These are phyloP conservation scores for Paralvinella palmiformis DNA, from an alignment of 1,140 invertebrate species.

Conservation along the genomic window DNA sequence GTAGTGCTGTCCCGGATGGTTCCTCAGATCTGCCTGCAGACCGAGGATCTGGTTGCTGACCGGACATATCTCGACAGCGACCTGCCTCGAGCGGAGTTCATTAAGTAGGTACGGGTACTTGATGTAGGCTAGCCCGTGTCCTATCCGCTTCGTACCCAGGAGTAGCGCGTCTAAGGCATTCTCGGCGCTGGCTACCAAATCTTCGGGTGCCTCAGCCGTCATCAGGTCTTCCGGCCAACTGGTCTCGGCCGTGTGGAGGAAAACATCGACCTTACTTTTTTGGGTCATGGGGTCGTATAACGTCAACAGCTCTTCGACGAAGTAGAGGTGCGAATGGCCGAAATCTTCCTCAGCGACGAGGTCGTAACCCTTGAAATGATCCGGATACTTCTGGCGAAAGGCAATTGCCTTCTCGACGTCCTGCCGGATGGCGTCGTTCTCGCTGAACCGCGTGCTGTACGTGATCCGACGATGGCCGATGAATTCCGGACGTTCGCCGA, in stretches of 20 bases:
- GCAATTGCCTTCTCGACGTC: slow-evolving; percentile 13
- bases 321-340: slow-evolving; percentile 29
- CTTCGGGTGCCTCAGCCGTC: slow-evolving; percentile 18
- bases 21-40: slow-evolving; percentile 27
- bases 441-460: slow-evolving; percentile 4
- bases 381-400: slow-evolving; percentile 25
- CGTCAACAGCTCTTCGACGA: slow-evolving; percentile 20
- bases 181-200: slow-evolving; percentile 24
- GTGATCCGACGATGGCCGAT: slow-evolving; percentile 25
- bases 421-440: background rate
- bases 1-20: slow-evolving; percentile 29
- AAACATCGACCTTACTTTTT: slow-evolving; percentile 19
- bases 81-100: slow-evolving; percentile 23
- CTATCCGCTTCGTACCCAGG: slow-evolving; percentile 26
- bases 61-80: slow-evolving; percentile 29
- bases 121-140: slow-evolving; percentile 28
- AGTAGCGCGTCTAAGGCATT: slow-evolving; percentile 29
- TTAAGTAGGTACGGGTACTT: slow-evolving; percentile 29
- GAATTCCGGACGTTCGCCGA: slow-evolving; percentile 21
- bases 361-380: slow-evolving; percentile 29
- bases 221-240: slow-evolving; percentile 32
- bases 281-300: slow-evolving; percentile 11
- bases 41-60: slow-evolving; percentile 31
- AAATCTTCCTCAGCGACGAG: slow-evolving; percentile 33
- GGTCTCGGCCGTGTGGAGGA: slow-evolving; percentile 30